These are phyloP conservation scores for Diaperis boleti DNA, from an alignment of 2,888 invertebrate genomes.

Conservation along the genomic window DNA sequence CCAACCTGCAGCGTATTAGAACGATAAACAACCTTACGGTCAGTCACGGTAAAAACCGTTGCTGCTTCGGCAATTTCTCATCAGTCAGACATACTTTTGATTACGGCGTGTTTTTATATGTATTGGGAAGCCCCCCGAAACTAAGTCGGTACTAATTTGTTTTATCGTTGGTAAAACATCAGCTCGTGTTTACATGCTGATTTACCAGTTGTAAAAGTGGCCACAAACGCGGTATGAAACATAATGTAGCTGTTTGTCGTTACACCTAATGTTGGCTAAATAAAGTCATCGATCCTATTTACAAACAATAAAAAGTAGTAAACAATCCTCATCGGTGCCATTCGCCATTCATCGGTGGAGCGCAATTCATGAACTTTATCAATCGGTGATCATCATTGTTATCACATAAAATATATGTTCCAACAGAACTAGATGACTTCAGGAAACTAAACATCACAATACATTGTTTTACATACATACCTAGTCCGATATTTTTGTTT, in stretches of 20 bases:
- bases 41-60: background rate
- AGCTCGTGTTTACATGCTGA: constrained; percentile 2
- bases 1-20: constrained; percentile 32
- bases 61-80: background rate
- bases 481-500: too few species aligned
- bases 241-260: too few species aligned
- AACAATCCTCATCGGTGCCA: too few species aligned
- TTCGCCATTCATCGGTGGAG: background rate
- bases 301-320: constrained; percentile 11
- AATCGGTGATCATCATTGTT: background rate
- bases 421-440: too few species aligned
- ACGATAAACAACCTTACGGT: constrained; percentile 35
- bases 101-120: constrained; percentile 6
- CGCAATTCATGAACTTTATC: background rate
- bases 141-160: background rate
- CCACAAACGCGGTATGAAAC: background rate
- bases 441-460: too few species aligned
- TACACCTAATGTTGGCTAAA: background rate
- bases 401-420: too few species aligned
- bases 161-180: constrained; percentile 14
- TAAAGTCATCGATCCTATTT: background rate
- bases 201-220: constrained; percentile 3
- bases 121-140: background rate
- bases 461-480: too few species aligned
- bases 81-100: background rate